These are phyloP conservation scores for Macrocentrus cingulum DNA, from an alignment of 1,140 invertebrate genomes.

Conservation along the genomic window DNA sequence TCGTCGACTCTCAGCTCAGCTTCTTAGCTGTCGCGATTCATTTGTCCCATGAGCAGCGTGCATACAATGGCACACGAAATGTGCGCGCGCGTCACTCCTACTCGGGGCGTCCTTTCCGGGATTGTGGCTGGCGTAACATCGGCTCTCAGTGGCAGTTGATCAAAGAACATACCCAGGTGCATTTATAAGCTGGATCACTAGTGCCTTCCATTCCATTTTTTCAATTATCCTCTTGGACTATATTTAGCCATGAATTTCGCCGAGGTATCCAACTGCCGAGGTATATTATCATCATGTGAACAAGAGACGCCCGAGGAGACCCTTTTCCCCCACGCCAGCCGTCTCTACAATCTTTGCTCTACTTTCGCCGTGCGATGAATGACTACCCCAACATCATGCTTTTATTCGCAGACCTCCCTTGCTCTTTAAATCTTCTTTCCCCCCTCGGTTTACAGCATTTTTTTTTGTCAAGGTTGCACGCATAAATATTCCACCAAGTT, in stretches of 20 bases:
- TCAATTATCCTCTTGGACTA: background rate
- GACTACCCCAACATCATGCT: conserved; percentile 20
- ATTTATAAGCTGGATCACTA: background rate
- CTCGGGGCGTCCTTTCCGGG: conserved; percentile 6
- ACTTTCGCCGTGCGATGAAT: conserved; percentile 20
- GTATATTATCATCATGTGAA: background rate
- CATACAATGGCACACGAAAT: background rate
- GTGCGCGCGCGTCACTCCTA: conserved; percentile 3
- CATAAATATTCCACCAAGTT: no score
- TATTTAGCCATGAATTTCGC: background rate
- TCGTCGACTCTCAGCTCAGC: background rate
- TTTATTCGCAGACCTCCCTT: background rate
- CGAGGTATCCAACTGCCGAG: background rate
- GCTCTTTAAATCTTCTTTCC: background rate
- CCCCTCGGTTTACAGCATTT: background rate
- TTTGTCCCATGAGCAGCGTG: background rate
- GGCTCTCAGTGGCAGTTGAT: background rate
- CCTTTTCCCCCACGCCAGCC: background rate
- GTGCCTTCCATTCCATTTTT: background rate
- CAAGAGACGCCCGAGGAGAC: background rate
- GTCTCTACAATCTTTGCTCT: background rate
- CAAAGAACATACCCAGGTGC: conserved; percentile 5
- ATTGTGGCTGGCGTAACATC: conserved; percentile 5
- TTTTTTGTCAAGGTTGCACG: background rate
- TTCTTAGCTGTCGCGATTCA: background rate